Base-by-base conservation (phyloP, 2,113 vertebrate species). In the Donacobius atricapilla region DNA sequence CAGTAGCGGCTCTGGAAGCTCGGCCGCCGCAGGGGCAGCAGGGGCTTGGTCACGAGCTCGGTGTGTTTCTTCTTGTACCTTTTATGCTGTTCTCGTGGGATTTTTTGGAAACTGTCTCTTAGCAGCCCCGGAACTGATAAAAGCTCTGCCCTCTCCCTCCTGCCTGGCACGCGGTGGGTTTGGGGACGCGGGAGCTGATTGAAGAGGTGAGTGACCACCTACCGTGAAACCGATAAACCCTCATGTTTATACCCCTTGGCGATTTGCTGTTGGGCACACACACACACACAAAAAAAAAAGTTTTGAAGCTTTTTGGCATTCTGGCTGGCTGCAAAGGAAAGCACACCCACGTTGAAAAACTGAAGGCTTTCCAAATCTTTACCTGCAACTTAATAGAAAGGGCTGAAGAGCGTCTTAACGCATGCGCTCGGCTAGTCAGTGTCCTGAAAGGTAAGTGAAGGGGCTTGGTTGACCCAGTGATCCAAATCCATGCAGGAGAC, bases 251-350 rank as follows among this genome's bases (percentile, higher is more conserved):
- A 44, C 63, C 65, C 76, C 60, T 89, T 13, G 0, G 81, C n/a
- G 1, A 30, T 88, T 18, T 28, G 75, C 77, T 90, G 75, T 92
- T 11, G 10, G 87, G 83, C 57, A 37, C 66, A 37, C 39, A 24
- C n/a, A 40, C n/a, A 24, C 23, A 24, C 7, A 39, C n/a, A n/a
- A n/a, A 6, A 39, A 37, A 33, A 68, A 20, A 1, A 24, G 47
- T 57, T 92, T 89, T 77, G 51, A 72, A 88, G 51, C 31, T 64
- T 80, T 80, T 58, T 86, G 87, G 25, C 51, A 66, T 84, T 87
- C 82, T 76, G 92, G 60, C 92, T 93, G 81, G 13, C 76, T 92
- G 94, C 89, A 76, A 45, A 85, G 89, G 96, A 66, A 92, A 83
- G 92, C 84, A 39, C 82, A 8, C 64, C 92, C 86, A 39, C 3